phyloP scores from a whole-genome alignment of 2,888 invertebrate genomes.

The Agriopis marginaria region DNA sequence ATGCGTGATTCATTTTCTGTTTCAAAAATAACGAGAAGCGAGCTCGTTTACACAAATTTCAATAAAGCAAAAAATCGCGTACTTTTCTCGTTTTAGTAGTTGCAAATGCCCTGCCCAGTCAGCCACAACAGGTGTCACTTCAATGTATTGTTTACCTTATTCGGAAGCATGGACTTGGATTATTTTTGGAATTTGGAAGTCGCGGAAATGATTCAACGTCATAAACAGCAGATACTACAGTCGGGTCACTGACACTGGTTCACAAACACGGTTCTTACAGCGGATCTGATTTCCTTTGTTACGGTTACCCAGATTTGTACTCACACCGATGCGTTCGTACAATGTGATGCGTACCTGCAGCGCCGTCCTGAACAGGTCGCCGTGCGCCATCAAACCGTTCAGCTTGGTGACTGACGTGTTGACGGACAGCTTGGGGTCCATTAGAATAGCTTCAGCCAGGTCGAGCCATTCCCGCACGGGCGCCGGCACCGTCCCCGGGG shows the following conservation, averaged over 20 bases:
- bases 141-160: constrained; percentile 9
- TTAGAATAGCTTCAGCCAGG: constrained; percentile 88
- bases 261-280: constrained; percentile 40
- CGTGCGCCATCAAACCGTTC: constrained; percentile 87
- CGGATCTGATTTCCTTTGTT: constrained; percentile 43
- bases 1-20: background rate
- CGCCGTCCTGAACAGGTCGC: constrained; percentile 87
- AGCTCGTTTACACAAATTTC: background rate
- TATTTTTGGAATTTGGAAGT: constrained; percentile 25
- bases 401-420: constrained; percentile 86
- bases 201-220: constrained; percentile 30
- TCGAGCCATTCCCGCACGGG: constrained; percentile 83
- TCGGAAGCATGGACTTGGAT: constrained; percentile 1
- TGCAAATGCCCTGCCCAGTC: background rate
- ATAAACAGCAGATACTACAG: constrained; percentile 38
- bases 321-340: constrained; percentile 24
- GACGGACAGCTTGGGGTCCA: constrained; percentile 87
- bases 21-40: background rate
- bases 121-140: background rate
- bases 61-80: background rate
- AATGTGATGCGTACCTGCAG: constrained; percentile 83
- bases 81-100: constrained; percentile 8
- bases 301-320: constrained; percentile 36
- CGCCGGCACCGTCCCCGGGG: constrained; percentile 72
- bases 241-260: constrained; percentile 46